Conservation (phyloP, 2,113 vertebrate species). For the cat (Felis catus) region F.catus_Fca126_mat1.0 CM031411.1:88994001-88994500, state of each 20-base stretch:
- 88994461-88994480: constrained; percentile 71
- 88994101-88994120: constrained; percentile 67
- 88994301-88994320: constrained; percentile 73
- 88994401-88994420: constrained; percentile 47
- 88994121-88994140: constrained; percentile 72
- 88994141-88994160: constrained; percentile 40
- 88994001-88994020: neutral
- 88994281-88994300: constrained; percentile 69
- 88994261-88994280: constrained; percentile 60
- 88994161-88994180: constrained; percentile 60
- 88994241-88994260: constrained; percentile 52
- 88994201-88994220: constrained; percentile 63
- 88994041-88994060: constrained; percentile 2
- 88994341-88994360: constrained; percentile 64
- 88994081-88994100: constrained; percentile 23
- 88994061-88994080: constrained; percentile 33
- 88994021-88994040: constrained; percentile 39
- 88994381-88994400: constrained; percentile 47
- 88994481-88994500: constrained; percentile 75
- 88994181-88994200: constrained; percentile 69
- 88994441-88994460: constrained; percentile 43
- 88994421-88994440: constrained; percentile 52
- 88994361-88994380: constrained; percentile 50
- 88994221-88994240: constrained; percentile 76
- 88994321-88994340: constrained; percentile 65